Base-by-base conservation (phyloP, 2,888 invertebrate species). In the Ferrisia virgata region DNA sequence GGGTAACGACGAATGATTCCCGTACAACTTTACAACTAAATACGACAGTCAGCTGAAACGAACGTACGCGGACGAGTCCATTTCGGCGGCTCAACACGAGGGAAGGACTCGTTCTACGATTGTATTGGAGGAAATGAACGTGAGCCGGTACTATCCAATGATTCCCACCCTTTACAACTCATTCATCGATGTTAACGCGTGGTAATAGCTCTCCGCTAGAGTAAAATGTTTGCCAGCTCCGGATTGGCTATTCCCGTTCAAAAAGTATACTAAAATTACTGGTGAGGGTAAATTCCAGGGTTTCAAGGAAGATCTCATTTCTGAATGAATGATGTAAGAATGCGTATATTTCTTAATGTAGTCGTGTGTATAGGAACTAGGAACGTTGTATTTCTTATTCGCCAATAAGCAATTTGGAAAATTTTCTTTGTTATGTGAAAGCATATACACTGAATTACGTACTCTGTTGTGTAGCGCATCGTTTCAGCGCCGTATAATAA, bases 11-110 rank as follows among this genome's bases (percentile, higher is more conserved):
- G 82, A 72, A 82, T 82, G 82, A 82, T 82, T 82, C 82, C 82
- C 64, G 72, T 82, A 82, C 82, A 82, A 82, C 82, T 82, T 82
- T 82, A 82, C 82, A 82, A 82, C 82, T 82, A 82, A 82, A 82
- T 82, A 82, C 82, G 82, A 82, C 72, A 82, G 82, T 82, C 82
- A 82, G 82, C 82, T 82, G 82, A 82, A 82, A 40, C 76, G 72
- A 82, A 82, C 82, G 82, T 82, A 82, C 82, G 69, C 40, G 82
- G 82, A 72, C 72, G 82, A 82, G 82, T 18, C 18, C 82, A 82
- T 82, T 82, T 64, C 82, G 82, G 82, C 82, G 31, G 47, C 18
- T 47, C 31, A 72, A 9, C 28, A 13, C 1, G 8, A 28, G 82
- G 82, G 9, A 47, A 9, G 31, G 72, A 15, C n/a, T 15, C 82